Conservation (phyloP, 2,888 invertebrate genomes). For the Nemapogon koenigi region DNA sequence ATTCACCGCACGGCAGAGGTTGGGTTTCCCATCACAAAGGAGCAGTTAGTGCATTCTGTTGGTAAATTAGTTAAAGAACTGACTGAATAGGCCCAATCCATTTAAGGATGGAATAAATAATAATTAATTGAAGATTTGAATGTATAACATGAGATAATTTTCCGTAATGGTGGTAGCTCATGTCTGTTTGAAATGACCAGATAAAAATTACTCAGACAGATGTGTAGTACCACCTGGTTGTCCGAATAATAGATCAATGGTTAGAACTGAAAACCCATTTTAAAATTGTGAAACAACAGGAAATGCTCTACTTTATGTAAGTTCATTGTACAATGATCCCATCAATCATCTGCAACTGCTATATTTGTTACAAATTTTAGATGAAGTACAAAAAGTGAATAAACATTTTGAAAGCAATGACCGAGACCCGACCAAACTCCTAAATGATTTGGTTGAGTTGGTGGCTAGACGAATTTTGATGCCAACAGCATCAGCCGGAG, state of each 20-base stretch:
- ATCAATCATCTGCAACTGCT: constrained; percentile 11
- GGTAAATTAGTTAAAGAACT: not conserved
- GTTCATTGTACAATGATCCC: constrained; percentile 12
- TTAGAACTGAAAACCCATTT: constrained; percentile 2
- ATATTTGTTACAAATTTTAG: constrained; percentile 7
- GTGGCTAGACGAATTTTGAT: constrained; percentile 10
- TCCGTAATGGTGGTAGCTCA: no score
- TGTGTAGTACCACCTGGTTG: not conserved
- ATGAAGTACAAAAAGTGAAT: constrained; percentile 13
- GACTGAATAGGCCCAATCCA: not conserved
- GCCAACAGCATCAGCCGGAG: constrained; percentile 9
- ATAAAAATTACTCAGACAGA: not conserved
- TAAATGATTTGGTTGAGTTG: constrained; percentile 10
- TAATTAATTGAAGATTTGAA: no score
- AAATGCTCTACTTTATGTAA: constrained; percentile 9
- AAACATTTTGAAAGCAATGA: constrained; percentile 12
- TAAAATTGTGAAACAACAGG: constrained; percentile 7
- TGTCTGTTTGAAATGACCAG: not conserved
- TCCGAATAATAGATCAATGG: not conserved
- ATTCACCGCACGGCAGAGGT: not conserved
- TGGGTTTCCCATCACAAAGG: not conserved
- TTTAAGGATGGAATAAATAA: not conserved
- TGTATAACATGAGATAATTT: no score
- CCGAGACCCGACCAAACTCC: constrained; percentile 12
- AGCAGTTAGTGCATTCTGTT: not conserved